Evolutionary conservation across 2,888 invertebrate genomes (phyloP).

Genomic region (Calameuta filiformis): DNA sequence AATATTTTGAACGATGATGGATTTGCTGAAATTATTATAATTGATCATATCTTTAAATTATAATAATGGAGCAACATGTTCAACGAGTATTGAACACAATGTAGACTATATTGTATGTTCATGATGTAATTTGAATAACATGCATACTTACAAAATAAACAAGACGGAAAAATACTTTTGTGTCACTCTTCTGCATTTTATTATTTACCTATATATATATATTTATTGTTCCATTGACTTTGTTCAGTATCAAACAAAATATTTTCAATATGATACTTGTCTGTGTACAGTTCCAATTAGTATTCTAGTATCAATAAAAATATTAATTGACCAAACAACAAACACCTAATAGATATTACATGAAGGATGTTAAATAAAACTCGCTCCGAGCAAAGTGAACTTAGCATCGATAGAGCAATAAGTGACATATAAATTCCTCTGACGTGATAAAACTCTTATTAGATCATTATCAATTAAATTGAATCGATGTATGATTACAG

Average conservation of each 20-base stretch:
- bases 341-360: background rate
- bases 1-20: background rate
- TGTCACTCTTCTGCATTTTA: background rate
- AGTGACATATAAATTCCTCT: no score
- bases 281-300: background rate
- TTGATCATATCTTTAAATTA: constrained; percentile 15
- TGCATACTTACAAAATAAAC: constrained; percentile 53
- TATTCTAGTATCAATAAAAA: background rate
- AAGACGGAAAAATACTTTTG: constrained; percentile 15
- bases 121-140: constrained; percentile 56
- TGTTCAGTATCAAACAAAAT: background rate
- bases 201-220: background rate
- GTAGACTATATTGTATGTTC: constrained; percentile 55
- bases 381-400: background rate
- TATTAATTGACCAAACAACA: background rate
- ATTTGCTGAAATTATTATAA: constrained; percentile 30
- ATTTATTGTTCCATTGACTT: background rate
- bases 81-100: constrained; percentile 13
- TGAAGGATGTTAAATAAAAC: background rate
- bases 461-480: background rate
- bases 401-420: background rate
- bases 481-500: background rate
- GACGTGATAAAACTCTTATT: no score
- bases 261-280: no score
- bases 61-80: constrained; percentile 8